Percentiles rank a stretch among this genome's conserved stretches.
Conservation (phyloP, 1,140 invertebrate genomes). For the Coenobita brevimanus region DNA sequence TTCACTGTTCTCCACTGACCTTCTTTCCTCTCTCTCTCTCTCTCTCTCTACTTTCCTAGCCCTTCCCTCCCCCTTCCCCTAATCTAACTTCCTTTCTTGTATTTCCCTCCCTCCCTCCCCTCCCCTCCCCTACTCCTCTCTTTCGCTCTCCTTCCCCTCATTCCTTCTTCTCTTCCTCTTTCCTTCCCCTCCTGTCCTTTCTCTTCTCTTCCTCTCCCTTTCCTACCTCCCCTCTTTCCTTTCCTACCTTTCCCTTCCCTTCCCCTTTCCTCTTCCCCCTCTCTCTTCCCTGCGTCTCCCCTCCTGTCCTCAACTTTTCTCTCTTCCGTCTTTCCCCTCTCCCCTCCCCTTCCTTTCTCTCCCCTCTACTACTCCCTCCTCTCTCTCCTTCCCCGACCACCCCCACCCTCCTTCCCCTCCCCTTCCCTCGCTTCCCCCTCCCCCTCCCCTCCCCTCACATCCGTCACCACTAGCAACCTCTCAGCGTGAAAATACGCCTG, state of each 20-base stretch:
- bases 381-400: too few relatives aligned
- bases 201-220: not conserved
- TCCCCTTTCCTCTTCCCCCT: not conserved
- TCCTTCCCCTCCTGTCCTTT: too few relatives aligned
- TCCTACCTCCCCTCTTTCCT: not conserved
- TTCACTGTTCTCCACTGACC: not conserved
- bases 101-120: not conserved
- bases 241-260: not conserved
- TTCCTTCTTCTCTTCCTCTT: not conserved
- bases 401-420: too few relatives aligned
- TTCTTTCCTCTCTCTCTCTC: not conserved
- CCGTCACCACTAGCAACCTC: not conserved
- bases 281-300: not conserved
- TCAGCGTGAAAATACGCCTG: not conserved
- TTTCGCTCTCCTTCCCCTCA: not conserved
- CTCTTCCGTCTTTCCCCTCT: not conserved
- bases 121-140: not conserved
- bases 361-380: too few relatives aligned
- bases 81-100: not conserved
- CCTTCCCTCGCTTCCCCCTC: too few relatives aligned
- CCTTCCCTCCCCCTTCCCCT: too few relatives aligned
- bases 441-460: too few relatives aligned
- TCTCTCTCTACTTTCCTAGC: not conserved
- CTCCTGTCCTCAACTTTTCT: not conserved
- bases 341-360: constrained; percentile 1